A percentile compares a stretch with the other conserved stretches of the same genome.
These are phyloP conservation scores for Syrphus vitripennis DNA, from an alignment of 2,888 invertebrate species.

Conservation along the genomic window DNA sequence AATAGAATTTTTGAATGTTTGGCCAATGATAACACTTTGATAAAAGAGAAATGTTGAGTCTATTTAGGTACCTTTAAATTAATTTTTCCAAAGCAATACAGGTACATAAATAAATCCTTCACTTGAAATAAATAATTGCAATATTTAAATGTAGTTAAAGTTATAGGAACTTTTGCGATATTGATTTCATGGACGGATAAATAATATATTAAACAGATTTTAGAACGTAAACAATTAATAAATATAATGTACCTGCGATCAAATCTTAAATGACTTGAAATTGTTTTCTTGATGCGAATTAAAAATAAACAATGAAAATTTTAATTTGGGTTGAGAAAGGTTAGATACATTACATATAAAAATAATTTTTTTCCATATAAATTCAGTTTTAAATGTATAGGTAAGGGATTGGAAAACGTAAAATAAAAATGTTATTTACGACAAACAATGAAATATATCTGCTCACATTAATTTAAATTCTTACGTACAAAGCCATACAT, in stretches of 20 bases:
- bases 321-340: not conserved
- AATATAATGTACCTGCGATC: no score
- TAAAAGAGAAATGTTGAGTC: not conserved
- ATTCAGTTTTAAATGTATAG: no score
- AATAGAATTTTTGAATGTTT: not conserved
- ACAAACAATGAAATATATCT: constrained; percentile 28
- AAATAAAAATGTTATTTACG: not conserved
- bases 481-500: no score
- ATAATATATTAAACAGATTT: constrained; percentile 72
- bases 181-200: constrained; percentile 79
- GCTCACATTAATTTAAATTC: constrained; percentile 45
- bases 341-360: no score
- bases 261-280: no score
- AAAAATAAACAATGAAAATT: not conserved
- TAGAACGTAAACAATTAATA: not conserved
- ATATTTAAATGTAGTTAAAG: constrained; percentile 46
- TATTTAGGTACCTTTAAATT: no score
- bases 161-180: constrained; percentile 65
- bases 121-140: constrained; percentile 16
- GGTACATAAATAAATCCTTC: not conserved
- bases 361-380: no score
- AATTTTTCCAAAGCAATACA: not conserved
- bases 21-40: not conserved
- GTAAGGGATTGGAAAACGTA: no score
- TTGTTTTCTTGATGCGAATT: not conserved